A percentile compares a stretch with the other conserved stretches of the same genome.
These are phyloP conservation scores for Oxyura jamaicensis DNA, from an alignment of 2,113 vertebrate genomes.

Conservation along the genomic window DNA sequence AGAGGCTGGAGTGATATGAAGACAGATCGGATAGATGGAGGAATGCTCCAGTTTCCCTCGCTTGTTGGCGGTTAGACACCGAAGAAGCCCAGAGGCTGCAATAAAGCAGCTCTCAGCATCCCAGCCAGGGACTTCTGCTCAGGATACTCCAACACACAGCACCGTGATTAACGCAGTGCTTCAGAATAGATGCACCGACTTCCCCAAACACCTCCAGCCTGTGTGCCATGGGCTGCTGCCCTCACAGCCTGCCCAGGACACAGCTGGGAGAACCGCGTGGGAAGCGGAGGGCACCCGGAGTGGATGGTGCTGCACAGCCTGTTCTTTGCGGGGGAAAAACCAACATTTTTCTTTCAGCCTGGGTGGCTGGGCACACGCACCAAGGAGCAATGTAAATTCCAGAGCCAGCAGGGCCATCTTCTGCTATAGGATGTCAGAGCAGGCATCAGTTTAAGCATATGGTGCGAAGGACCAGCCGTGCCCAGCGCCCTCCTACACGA, in stretches of 20 bases:
- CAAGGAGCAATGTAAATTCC: not conserved
- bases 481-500: not conserved
- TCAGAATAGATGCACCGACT: not conserved
- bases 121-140: not conserved
- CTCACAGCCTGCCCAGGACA: not conserved
- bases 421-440: rapidly evolving
- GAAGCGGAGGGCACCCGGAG: not conserved
- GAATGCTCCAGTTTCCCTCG: not conserved
- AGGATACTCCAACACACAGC: not conserved
- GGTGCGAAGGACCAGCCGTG: not conserved
- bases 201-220: not conserved
- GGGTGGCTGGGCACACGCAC: not conserved
- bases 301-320: not conserved
- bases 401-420: not conserved
- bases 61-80: not conserved
- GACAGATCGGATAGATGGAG: not conserved
- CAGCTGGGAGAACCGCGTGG: rapidly evolving
- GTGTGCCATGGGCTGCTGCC: not conserved
- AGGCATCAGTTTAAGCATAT: rapidly evolving
- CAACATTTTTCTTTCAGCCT: not conserved
- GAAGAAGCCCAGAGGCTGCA: not conserved
- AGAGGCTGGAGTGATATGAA: not conserved
- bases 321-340: not conserved
- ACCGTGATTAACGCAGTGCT: not conserved
- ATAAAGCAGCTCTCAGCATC: not conserved